Base-by-base conservation (phyloP, 2,113 vertebrate species). In the Rhea americana region DNA sequence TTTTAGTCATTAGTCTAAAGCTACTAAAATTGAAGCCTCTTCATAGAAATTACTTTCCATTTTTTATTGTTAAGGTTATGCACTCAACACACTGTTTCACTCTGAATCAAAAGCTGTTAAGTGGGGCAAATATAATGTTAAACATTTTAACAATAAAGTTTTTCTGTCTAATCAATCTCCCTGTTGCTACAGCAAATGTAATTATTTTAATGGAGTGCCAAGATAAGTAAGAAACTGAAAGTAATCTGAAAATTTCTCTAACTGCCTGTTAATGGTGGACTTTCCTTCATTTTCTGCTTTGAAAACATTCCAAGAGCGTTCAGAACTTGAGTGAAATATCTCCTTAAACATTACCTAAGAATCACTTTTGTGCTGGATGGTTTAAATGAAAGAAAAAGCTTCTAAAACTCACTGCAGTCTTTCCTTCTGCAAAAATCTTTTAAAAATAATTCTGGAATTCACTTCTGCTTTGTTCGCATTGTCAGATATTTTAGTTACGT, bases 181-280 rank as follows among this genome's bases (percentile, higher is more conserved):
- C 91, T 88, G 87, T 90, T 93, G 83, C 61, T 51, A 68, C 61
- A 89, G 89, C 73, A 94, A 91, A 84, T 68, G 86, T 76, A 95
- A 94, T 96, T 94, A 95, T 93, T 70, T 96, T 96, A 97, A 96
- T 93, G 92, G 87, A 93, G 82, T 91, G 35, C 71, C 85, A 94
- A 97, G 96, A 97, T 95, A 97, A 98, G 96, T 96, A 97, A 97
- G 94, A 96, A 97, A 96, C 96, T 93, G 96, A 96, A 97, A 97
- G 96, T 94, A 96, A 97, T 97, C 96, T 97, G 86, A 92, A 70
- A 82, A 94, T 95, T 96, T 95, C 96, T 90, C 63, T 85, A 93
- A 85, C 95, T 96, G 94, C 86, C 92, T 95, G 93, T 91, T 97
- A 96, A 96, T 96, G 92, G 93, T 94, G 87, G 91, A 89, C 87